Base-by-base conservation (phyloP, 2,888 invertebrate species). In the Drosophila aldrichi region DNA sequence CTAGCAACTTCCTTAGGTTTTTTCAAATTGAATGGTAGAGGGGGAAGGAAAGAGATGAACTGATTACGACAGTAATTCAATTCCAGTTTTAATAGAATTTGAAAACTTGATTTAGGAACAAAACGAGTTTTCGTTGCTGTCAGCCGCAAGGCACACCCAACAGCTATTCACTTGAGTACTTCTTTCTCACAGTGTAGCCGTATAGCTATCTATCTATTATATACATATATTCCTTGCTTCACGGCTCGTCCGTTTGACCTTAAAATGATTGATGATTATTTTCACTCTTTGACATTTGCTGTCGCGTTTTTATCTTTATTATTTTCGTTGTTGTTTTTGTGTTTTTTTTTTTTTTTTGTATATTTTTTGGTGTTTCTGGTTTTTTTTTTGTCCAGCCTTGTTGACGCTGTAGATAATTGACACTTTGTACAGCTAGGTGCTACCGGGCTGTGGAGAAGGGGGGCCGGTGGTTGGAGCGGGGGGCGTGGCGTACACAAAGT, bases 211-310 rank as follows among this genome's bases (percentile, higher is more conserved):
- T 43, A 12, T 32, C 5, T 22, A 14, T 22, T 25, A 25, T 25
- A 25, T 25, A 3, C 4, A 25, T 40, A 14, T 54, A 25, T 58
- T 46, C 18, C 40, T 51, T 72, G 65, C 73, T 71, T 63, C 68
- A 62, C 61, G 69, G 70, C 77, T 66, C 65, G 64, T 38, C 70
- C 38, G 43, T 34, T 63, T 82, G 88, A 88, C 83, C 83, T 83
- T 85, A 72, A 82, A 65, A 88, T 85, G 85, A 85, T 85, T 85
- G 85, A 85, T 85, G 89, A 89, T 77, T 84, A 56, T 89, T 83
- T 87, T 89, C 77, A 81, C 84, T 89, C 84, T 89, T 85, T 85
- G 85, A 87, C 85, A 85, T 85, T 84, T 80, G 73, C 58, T 74
- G 69, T 81, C 65, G 77, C 87, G 81, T 77, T 81, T 84, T 67